Base-by-base conservation (phyloP, 1,140 invertebrate genomes). In the Brachionus manjavacas region DNA sequence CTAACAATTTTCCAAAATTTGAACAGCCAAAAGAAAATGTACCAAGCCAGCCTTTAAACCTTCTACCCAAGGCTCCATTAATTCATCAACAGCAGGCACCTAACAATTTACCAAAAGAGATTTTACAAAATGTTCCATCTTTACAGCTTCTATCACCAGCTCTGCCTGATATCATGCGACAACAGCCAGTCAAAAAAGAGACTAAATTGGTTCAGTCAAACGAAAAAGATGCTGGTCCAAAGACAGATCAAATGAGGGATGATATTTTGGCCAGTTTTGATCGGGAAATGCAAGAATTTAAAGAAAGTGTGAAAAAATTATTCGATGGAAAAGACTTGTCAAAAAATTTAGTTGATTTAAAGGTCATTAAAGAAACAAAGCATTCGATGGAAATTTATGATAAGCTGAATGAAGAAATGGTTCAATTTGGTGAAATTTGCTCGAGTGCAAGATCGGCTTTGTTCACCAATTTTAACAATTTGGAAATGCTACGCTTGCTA, bases 401-500 rank as follows among this genome's bases (percentile, higher is more conserved):
- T 0, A 64, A 60, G 64, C 14, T 81, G 28, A 68, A 81, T 46
- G 31, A 60, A 25, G 64, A 81, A 64, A 60, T 64, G 41, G 64
- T 25, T 23, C 49, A 60, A 25, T 46, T 64, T 64, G 31, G 12
- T 64, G 49, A 64, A 12, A 20, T 20, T 20, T 43, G 52, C 16
- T 60, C 52, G 0, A 64, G 66, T 64, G 4, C 16, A 9, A 60
- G 64, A 43, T 41, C 79, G 14, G 25, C 3, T 68, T 11, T 81
- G n/a, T 81, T 81, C 28, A 25, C 16, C 20, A n/a, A 39, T 16
- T 81, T 81, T 35, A 52, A 81, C 14, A 60, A 81, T 64, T 81
- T 81, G 31, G 79, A 81, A 60, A 81, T 31, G 41, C 9, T 81
- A 49, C 31, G 52, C 28, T 23, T 81, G 1, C 52, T 81, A 3